A percentile compares a stretch with the other conserved stretches of the same genome.
phyloP scores from a whole-genome alignment of 2,797 vertebrate species.

The Calcarius lapponicus region DNA sequence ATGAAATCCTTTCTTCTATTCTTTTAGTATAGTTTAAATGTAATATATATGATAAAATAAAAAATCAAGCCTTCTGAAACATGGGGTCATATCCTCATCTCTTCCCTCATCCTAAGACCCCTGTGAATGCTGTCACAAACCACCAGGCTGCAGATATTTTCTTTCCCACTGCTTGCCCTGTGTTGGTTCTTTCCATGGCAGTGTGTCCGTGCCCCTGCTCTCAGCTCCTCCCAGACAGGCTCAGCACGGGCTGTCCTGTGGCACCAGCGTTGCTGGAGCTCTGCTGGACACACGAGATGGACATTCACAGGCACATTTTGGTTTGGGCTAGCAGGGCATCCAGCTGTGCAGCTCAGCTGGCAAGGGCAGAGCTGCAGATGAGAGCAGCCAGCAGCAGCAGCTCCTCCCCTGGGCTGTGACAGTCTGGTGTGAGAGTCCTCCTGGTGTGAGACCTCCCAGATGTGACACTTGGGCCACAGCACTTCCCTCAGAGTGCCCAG shows the following conservation, averaged over 20 bases:
- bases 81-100: no score
- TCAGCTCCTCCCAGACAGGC: neutral
- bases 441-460: accelerated
- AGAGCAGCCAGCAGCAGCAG: neutral
- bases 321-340: neutral
- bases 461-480: neutral
- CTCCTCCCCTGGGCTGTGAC: neutral
- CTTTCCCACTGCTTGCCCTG: neutral
- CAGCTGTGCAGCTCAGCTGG: neutral
- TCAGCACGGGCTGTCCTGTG: neutral
- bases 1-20: no score
- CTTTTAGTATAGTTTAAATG: no score
- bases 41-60: no score
- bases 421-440: neutral
- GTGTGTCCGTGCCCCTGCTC: neutral
- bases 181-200: neutral
- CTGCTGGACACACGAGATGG: neutral
- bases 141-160: neutral
- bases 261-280: neutral
- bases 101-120: no score
- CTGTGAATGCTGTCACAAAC: no score
- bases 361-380: neutral
- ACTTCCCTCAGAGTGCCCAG: accelerated
- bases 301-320: accelerated
- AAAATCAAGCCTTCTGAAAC: no score